These are phyloP conservation scores for Erynnis tages DNA, from an alignment of 2,888 invertebrate genomes.

Conservation along the genomic window DNA sequence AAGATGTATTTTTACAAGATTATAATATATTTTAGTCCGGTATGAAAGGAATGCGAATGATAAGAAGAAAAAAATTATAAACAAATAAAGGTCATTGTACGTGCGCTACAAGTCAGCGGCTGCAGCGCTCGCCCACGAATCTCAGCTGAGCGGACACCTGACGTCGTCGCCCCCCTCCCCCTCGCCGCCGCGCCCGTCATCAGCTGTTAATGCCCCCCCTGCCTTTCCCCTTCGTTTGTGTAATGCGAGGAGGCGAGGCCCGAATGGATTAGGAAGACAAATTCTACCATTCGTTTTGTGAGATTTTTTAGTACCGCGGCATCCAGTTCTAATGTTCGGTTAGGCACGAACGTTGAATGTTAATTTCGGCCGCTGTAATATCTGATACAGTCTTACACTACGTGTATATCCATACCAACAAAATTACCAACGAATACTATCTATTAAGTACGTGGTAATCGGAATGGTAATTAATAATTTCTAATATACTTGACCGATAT, in stretches of 20 bases:
- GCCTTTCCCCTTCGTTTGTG: slow-evolving; percentile 82
- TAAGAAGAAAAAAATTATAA: slow-evolving; percentile 49
- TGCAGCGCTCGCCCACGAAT: slow-evolving; percentile 59
- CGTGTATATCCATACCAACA: not conserved
- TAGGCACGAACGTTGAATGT: slow-evolving; percentile 23
- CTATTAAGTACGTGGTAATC: not conserved
- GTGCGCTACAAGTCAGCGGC: slow-evolving; percentile 53
- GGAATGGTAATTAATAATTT: slow-evolving; percentile 12
- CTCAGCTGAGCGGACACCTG: slow-evolving; percentile 74
- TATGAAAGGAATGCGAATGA: not conserved
- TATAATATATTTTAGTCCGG: too few species aligned
- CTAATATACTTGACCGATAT: slow-evolving; percentile 17
- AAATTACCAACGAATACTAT: too few species aligned
- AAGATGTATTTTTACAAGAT: not conserved
- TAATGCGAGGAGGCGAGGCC: slow-evolving; percentile 73
- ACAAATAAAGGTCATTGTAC: slow-evolving; percentile 76
- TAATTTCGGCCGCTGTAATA: slow-evolving; percentile 6
- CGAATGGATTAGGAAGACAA: slow-evolving; percentile 46
- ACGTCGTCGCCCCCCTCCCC: slow-evolving; percentile 54
- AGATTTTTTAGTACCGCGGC: slow-evolving; percentile 23
- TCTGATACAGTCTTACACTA: not conserved
- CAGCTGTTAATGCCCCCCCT: slow-evolving; percentile 78
- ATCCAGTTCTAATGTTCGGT: slow-evolving; percentile 16
- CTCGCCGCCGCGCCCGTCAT: slow-evolving; percentile 57
- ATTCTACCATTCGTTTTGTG: slow-evolving; percentile 29